These are phyloP conservation scores for Cetoscarus ocellatus DNA, from an alignment of 2,797 vertebrate genomes.

Conservation along the genomic window DNA sequence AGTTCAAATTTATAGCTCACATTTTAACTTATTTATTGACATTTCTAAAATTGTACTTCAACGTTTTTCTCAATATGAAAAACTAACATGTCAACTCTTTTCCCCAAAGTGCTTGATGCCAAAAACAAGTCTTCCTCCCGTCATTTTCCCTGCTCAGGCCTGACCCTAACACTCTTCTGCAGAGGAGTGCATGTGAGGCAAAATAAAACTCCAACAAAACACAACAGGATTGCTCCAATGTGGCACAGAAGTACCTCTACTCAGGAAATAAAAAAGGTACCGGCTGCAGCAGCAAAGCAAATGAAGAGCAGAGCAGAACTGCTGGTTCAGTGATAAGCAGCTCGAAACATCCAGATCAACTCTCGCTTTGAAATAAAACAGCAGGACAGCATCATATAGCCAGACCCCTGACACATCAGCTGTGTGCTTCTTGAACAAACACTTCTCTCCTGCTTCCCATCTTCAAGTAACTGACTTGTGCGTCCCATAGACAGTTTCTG, in stretches of 20 bases:
- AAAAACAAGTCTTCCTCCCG: no score
- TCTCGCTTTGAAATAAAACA: not conserved
- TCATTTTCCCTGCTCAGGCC: no score
- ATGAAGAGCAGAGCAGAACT: not conserved
- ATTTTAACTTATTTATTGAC: no score
- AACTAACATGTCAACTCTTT: no score
- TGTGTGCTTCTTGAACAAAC: conserved; percentile 11
- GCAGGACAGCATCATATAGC: conserved; percentile 51
- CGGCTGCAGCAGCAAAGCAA: conserved; percentile 3
- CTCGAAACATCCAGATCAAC: not conserved
- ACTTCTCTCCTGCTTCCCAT: not conserved
- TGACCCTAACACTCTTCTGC: no score
- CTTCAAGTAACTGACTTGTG: not conserved
- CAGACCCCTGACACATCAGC: conserved; percentile 54
- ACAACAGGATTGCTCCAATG: not conserved
- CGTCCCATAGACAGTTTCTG: no score
- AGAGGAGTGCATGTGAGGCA: conserved; percentile 10
- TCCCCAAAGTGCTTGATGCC: no score
- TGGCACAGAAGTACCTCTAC: not conserved
- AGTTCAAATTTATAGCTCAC: no score
- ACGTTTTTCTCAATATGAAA: no score
- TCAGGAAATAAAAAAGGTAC: not conserved
- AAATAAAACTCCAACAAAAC: not conserved
- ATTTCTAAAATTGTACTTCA: no score
- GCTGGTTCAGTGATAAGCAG: conserved; percentile 5